Percentiles rank a stretch among this genome's conserved stretches.
phyloP scores from a whole-genome alignment of 2,113 vertebrate species.

The Lagenorhynchus albirostris region DNA sequence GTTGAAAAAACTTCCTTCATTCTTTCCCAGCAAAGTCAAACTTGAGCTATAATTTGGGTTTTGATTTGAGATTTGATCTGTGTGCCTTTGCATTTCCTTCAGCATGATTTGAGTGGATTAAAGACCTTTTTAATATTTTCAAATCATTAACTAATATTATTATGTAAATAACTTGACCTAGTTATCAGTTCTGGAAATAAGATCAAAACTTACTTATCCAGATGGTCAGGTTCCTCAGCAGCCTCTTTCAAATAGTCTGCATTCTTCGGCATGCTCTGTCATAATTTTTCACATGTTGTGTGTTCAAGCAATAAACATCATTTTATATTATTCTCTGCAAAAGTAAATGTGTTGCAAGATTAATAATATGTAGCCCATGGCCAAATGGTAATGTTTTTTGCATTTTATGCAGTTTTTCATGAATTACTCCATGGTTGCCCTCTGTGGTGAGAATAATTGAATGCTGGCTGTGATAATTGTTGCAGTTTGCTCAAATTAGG shows the following conservation, averaged over 20 bases:
- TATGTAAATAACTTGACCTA: neutral
- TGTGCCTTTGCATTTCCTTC: constrained; percentile 3
- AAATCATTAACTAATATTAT: neutral
- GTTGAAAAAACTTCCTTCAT: neutral
- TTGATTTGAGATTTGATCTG: neutral
- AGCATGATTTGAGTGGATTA: neutral
- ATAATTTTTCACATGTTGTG: neutral
- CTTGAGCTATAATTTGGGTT: neutral
- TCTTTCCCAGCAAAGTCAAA: neutral
- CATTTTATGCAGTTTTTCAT: neutral
- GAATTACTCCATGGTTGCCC: neutral
- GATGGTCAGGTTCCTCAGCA: neutral
- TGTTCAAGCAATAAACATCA: neutral
- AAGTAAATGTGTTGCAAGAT: constrained; percentile 6
- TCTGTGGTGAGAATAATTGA: neutral
- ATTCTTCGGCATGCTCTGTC: neutral
- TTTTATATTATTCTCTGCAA: neutral
- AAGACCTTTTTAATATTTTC: neutral
- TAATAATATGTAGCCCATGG: neutral
- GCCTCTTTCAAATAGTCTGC: neutral
- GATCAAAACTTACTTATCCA: neutral
- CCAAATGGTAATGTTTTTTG: neutral
- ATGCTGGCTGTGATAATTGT: neutral
- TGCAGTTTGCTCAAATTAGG: neutral
- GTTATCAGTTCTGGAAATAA: neutral